A percentile compares a stretch with the other conserved stretches of the same genome.
phyloP scores from a whole-genome alignment of 2,888 invertebrate species.

The Esperia sulphurella region DNA sequence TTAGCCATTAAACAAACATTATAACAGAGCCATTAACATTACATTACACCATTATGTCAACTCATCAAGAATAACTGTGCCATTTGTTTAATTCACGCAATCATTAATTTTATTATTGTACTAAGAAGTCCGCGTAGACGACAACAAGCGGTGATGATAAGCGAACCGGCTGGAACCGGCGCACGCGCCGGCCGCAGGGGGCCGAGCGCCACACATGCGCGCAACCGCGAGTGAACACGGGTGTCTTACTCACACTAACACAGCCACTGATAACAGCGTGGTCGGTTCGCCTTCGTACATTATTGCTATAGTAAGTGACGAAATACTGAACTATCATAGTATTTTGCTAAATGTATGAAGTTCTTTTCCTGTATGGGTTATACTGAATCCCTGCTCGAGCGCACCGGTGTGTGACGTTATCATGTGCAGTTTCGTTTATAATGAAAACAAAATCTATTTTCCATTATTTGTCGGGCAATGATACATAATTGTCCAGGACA shows the following conservation, averaged over 20 bases:
- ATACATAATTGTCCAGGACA: no score
- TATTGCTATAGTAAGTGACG: not conserved
- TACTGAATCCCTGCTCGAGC: no score
- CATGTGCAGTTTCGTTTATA: no score
- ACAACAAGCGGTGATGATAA: slow-evolving; percentile 52
- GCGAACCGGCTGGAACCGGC: slow-evolving; percentile 59
- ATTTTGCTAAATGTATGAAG: no score
- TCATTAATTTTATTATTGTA: slow-evolving; percentile 39
- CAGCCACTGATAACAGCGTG: slow-evolving; percentile 41
- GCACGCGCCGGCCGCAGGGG: slow-evolving; percentile 65
- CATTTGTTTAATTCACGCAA: slow-evolving; percentile 39
- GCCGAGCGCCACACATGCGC: slow-evolving; percentile 38
- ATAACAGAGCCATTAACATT: not conserved
- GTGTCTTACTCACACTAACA: slow-evolving; percentile 16
- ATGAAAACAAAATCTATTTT: no score
- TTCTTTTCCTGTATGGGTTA: no score
- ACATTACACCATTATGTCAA: not conserved
- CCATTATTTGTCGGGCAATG: no score
- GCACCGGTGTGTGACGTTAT: no score
- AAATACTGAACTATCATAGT: not conserved
- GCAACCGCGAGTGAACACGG: slow-evolving; percentile 18
- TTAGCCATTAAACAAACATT: no score
- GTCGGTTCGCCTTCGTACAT: not conserved
- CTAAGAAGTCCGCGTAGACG: slow-evolving; percentile 43
- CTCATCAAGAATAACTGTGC: slow-evolving; percentile 23